Evolutionary conservation across 2,888 invertebrate species (phyloP).

Genomic region (Falcaria lacertinaria): DNA sequence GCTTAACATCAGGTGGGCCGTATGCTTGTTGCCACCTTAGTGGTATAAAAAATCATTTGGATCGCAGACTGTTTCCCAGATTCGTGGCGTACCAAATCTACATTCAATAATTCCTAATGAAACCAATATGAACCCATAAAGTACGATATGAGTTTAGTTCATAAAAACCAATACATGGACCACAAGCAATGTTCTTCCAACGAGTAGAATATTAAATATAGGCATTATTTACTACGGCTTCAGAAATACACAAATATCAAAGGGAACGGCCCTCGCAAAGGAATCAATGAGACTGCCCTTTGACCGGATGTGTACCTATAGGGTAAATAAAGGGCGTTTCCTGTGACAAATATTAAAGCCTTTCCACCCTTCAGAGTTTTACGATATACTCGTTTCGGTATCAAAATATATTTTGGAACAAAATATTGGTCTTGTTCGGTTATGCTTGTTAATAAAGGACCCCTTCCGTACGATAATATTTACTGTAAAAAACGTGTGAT

Average conservation of each 20-base stretch:
- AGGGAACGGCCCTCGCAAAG: conserved; percentile 36
- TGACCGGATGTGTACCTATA: conserved; percentile 54
- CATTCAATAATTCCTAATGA: neutral
- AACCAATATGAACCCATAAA: neutral
- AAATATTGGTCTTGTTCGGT: conserved; percentile 14
- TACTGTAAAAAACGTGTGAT: neutral
- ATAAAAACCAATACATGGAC: neutral
- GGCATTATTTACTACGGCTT: conserved; percentile 48
- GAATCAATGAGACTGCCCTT: conserved; percentile 58
- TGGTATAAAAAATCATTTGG: too few species aligned
- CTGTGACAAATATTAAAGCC: conserved; percentile 60
- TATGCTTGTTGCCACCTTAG: too few species aligned
- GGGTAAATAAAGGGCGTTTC: conserved; percentile 63
- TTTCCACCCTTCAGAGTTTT: conserved; percentile 15
- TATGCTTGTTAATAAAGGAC: conserved; percentile 9
- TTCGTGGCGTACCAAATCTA: too few species aligned
- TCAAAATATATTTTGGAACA: conserved; percentile 21
- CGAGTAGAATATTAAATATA: conserved; percentile 47
- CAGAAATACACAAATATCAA: conserved; percentile 49
- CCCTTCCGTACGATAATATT: neutral
- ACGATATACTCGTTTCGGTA: conserved; percentile 20
- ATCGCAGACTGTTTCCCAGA: too few species aligned
- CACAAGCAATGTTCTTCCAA: conserved; percentile 3
- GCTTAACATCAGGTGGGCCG: too few species aligned
- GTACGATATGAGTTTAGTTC: neutral